Evolutionary conservation across 2,888 invertebrate species (phyloP).

Genomic region (Halictus ligatus): DNA sequence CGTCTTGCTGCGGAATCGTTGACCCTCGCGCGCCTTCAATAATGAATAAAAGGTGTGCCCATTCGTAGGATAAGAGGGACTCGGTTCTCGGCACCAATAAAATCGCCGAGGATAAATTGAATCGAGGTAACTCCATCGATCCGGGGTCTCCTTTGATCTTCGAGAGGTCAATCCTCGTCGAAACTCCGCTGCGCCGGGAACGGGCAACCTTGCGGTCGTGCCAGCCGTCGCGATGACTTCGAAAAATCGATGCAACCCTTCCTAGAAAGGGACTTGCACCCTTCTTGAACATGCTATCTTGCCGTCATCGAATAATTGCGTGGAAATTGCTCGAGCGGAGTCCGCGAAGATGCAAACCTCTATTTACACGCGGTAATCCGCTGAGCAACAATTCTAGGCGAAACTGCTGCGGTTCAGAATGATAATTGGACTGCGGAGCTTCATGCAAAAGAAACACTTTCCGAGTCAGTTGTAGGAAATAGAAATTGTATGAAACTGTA

Average conservation of each 20-base stretch:
- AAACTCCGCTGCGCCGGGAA: constrained; percentile 53
- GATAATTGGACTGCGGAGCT: not conserved
- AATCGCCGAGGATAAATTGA: constrained; percentile 76
- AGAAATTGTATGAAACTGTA: too few relatives aligned
- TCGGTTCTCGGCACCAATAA: constrained; percentile 64
- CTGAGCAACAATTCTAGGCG: not conserved
- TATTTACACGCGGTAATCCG: not conserved
- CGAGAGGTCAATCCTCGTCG: constrained; percentile 64
- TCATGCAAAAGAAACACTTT: not conserved
- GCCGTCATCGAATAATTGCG: constrained; percentile 32
- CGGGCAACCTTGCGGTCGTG: constrained; percentile 66
- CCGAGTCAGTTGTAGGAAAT: too few relatives aligned
- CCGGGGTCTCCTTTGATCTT: constrained; percentile 74
- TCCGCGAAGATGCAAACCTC: not conserved
- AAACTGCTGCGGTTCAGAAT: not conserved
- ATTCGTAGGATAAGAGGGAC: constrained; percentile 55
- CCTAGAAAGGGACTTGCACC: constrained; percentile 15
- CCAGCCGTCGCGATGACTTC: constrained; percentile 62
- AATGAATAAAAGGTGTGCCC: constrained; percentile 69
- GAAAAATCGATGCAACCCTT: constrained; percentile 64
- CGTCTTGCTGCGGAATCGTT: constrained; percentile 46
- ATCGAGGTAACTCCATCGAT: constrained; percentile 75
- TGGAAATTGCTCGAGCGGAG: constrained; percentile 18
- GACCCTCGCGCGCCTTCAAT: constrained; percentile 57
- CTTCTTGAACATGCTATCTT: constrained; percentile 15